Percentiles rank a stretch among this genome's conserved stretches.
Conservation (phyloP, 2,797 vertebrate species). For the Rhynchonycteris naso region DNA sequence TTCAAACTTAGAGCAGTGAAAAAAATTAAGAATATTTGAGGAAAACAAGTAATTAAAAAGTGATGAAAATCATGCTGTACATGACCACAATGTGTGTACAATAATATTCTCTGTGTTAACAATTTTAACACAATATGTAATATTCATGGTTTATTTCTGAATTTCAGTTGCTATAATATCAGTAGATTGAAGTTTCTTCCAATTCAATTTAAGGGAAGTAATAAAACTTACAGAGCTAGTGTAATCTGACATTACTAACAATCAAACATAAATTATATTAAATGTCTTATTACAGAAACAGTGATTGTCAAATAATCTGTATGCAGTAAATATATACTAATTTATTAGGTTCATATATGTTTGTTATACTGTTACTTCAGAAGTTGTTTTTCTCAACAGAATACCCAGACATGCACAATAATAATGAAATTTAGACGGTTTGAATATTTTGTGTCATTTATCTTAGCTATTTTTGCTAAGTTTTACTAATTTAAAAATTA, state of each 20-base stretch:
- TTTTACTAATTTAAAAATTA: conserved; percentile 17
- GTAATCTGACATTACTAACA: not conserved
- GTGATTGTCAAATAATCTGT: not conserved
- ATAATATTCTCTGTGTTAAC: not conserved
- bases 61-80: not conserved
- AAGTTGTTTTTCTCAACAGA: not conserved
- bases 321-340: not conserved
- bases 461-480: not conserved
- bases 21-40: not conserved
- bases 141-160: not conserved
- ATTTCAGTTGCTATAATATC: not conserved
- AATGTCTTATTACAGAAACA: not conserved
- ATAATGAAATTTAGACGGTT: not conserved
- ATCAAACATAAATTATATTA: not conserved
- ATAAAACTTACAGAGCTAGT: not conserved
- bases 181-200: not conserved
- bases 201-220: not conserved
- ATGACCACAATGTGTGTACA: not conserved
- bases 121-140: not conserved
- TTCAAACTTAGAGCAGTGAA: not conserved
- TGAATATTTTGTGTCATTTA: not conserved
- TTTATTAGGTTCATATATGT: conserved; percentile 3
- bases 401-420: not conserved
- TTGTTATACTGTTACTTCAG: not conserved
- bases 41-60: not conserved